A percentile compares a stretch with the other conserved stretches of the same genome.
Conservation (phyloP, 2,797 vertebrate species). For the Hydrocynus forskahlii region DNA sequence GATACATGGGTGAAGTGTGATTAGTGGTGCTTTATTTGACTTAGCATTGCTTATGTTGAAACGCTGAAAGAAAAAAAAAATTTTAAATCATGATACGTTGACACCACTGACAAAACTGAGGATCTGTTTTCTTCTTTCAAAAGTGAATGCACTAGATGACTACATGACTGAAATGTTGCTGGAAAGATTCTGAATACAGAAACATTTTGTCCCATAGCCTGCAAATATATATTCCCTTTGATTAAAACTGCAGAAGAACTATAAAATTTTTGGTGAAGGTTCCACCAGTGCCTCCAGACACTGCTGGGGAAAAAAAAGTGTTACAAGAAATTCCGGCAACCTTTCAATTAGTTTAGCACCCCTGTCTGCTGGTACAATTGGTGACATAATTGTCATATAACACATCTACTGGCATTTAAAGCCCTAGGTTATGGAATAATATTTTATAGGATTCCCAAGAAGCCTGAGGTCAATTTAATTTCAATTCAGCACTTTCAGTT, state of each 20-base stretch:
- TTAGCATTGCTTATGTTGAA: not conserved
- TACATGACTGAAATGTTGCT: not conserved
- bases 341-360: conserved; percentile 14
- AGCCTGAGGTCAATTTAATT: conserved; percentile 21
- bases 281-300: not conserved
- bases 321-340: not conserved
- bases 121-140: not conserved
- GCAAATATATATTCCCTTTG: not conserved
- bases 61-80: conserved; percentile 27
- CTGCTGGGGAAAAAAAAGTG: not conserved
- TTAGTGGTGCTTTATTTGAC: not conserved
- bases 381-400: conserved; percentile 11
- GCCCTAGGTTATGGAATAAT: conserved; percentile 1
- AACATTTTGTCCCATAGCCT: not conserved
- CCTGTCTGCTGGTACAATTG: not conserved
- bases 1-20: not conserved
- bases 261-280: not conserved
- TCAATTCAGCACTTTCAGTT: conserved; percentile 12
- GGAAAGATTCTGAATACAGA: not conserved
- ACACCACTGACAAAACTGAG: not conserved
- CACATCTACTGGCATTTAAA: not conserved
- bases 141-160: not conserved
- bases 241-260: not conserved
- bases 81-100: not conserved
- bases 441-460: conserved; percentile 9